These are phyloP conservation scores for Sitodiplosis mosellana DNA, from an alignment of 1,140 invertebrate species.

Conservation along the genomic window DNA sequence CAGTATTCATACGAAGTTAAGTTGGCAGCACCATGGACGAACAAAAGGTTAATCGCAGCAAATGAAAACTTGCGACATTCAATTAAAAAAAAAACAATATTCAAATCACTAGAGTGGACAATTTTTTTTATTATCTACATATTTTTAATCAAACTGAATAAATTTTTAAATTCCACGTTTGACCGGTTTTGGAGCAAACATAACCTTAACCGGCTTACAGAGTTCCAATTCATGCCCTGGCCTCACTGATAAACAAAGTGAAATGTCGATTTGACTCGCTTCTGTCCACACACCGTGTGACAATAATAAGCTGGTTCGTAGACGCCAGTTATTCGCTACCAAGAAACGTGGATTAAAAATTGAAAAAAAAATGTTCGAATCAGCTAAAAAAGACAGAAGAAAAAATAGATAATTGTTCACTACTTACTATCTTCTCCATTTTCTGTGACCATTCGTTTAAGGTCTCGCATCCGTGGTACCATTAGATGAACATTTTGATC, in stretches of 20 bases:
- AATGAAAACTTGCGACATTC: no score
- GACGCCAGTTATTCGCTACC: slow-evolving; percentile 47
- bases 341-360: no score
- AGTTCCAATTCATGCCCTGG: slow-evolving; percentile 52
- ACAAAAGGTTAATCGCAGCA: no score
- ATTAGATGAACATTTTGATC: slow-evolving; percentile 75
- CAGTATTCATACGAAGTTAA: no score
- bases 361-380: slow-evolving; percentile 10
- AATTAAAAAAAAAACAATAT: no score
- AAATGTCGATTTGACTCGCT: slow-evolving; percentile 72
- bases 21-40: no score
- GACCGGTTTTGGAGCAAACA: slow-evolving; percentile 70
- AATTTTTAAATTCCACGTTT: slow-evolving; percentile 54
- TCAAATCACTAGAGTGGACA: no score
- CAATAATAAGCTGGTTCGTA: slow-evolving; percentile 68
- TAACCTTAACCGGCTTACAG: slow-evolving; percentile 77
- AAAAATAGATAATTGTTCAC: not conserved
- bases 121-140: no score
- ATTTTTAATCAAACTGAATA: no score
- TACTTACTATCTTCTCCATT: slow-evolving; percentile 12
- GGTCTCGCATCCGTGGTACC: slow-evolving; percentile 50
- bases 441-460: slow-evolving; percentile 30
- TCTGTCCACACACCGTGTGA: slow-evolving; percentile 85
- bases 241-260: slow-evolving; percentile 55
- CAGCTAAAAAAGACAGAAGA: no score